A percentile compares a stretch with the other conserved stretches of the same genome.
Evolutionary conservation across 2,113 vertebrate species (phyloP).

Genomic region (Rhynchomys soricoides): DNA sequence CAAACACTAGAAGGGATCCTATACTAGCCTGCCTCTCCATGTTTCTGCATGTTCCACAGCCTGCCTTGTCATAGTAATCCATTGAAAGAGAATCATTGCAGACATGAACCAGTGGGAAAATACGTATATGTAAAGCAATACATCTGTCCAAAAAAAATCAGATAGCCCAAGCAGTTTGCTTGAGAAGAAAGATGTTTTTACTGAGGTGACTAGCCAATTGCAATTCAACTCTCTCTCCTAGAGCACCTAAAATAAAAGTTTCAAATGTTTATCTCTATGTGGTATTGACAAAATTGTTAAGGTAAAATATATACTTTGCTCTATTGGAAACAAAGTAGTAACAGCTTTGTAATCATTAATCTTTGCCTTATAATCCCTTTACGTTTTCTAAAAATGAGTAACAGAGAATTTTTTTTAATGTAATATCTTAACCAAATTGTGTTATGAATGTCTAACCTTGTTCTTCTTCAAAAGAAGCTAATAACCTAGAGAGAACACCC

Average conservation of each 20-base stretch:
- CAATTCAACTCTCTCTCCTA: not conserved
- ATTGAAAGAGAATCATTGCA: too few species aligned
- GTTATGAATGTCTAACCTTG: not conserved
- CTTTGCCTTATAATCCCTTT: not conserved
- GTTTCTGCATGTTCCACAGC: not conserved
- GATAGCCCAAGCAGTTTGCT: not conserved
- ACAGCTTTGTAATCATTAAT: not conserved
- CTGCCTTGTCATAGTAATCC: not conserved
- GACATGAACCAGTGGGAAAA: accelerated
- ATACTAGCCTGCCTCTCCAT: too few species aligned
- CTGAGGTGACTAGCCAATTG: not conserved
- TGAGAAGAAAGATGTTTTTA: not conserved
- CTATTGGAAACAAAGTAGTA: not conserved
- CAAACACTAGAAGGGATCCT: not conserved
- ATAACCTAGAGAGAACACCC: not conserved
- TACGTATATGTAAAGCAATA: not conserved
- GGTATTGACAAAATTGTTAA: not conserved
- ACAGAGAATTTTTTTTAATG: not conserved
- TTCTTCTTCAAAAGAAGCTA: not conserved
- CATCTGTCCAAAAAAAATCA: not conserved
- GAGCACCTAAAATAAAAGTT: not conserved
- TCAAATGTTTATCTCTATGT: not conserved
- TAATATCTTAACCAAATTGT: not conserved
- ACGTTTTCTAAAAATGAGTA: not conserved
- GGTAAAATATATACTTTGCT: not conserved